Conservation (phyloP, 2,888 invertebrate species). For the Steinernema scapterisci region DNA sequence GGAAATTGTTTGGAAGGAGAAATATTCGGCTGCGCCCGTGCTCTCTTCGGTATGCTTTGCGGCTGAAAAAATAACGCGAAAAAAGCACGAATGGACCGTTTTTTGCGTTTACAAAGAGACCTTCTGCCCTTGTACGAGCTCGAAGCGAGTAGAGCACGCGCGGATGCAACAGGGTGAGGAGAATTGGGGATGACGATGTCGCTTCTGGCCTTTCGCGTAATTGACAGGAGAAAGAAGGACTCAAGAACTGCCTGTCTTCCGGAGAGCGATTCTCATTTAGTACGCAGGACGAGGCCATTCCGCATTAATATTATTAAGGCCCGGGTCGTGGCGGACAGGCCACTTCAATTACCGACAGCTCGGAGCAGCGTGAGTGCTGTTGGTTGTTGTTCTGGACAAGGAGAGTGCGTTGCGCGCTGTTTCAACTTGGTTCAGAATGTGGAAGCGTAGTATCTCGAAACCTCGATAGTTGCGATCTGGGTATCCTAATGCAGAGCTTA, state of each 20-base stretch:
- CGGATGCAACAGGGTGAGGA: neutral
- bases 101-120: neutral
- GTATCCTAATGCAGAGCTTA: too few species aligned
- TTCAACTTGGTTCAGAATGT: too few species aligned
- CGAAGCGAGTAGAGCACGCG: neutral
- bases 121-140: too few species aligned
- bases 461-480: too few species aligned
- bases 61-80: neutral
- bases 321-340: neutral
- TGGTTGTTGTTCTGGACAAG: too few species aligned
- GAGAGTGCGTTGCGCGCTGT: too few species aligned
- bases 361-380: neutral
- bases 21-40: neutral
- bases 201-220: constrained; percentile 2
- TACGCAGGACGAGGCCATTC: neutral
- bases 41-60: too few species aligned
- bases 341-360: constrained; percentile 24
- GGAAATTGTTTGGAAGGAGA: neutral
- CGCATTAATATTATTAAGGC: constrained; percentile 24
- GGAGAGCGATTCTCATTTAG: constrained; percentile 22
- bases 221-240: constrained; percentile 2
- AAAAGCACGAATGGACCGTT: constrained; percentile 31
- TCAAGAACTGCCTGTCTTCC: constrained; percentile 12
- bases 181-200: neutral
- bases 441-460: too few species aligned